Percentiles rank a stretch among this genome's conserved stretches.
phyloP scores from a whole-genome alignment of 2,113 vertebrate species.

The Eolophus roseicapilla region DNA sequence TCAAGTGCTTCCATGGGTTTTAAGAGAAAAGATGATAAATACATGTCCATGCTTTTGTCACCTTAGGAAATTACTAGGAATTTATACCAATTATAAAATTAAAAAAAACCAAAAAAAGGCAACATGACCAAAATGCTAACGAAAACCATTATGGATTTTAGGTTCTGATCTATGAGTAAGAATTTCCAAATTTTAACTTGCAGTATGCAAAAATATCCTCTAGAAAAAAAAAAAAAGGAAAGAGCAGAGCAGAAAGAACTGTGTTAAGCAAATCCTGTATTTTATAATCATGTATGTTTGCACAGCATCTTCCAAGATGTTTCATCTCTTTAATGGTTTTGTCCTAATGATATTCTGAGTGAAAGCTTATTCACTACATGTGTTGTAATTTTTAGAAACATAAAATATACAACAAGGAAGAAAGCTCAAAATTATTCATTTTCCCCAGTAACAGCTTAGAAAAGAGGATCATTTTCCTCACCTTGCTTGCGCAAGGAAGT shows the following conservation, averaged over 20 bases:
- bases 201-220: neutral
- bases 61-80: neutral
- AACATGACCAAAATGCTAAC: neutral
- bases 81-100: neutral
- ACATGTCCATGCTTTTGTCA: neutral
- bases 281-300: neutral
- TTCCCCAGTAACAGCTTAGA: neutral
- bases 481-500: neutral
- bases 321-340: neutral
- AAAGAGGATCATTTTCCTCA: neutral
- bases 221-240: neutral
- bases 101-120: neutral
- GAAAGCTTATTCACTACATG: neutral
- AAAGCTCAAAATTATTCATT: neutral
- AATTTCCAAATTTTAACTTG: neutral
- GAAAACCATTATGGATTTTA: neutral
- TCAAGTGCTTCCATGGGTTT: neutral
- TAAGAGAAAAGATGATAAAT: neutral
- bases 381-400: neutral
- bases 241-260: neutral
- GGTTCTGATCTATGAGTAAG: neutral
- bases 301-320: neutral
- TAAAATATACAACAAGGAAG: neutral
- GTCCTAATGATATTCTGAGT: neutral
- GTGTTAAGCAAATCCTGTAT: neutral